Evolutionary conservation across 2,888 invertebrate genomes (phyloP), one percentile per base, ranked within the genome.

Genomic region (Sphaeridia pumilis): DNA sequence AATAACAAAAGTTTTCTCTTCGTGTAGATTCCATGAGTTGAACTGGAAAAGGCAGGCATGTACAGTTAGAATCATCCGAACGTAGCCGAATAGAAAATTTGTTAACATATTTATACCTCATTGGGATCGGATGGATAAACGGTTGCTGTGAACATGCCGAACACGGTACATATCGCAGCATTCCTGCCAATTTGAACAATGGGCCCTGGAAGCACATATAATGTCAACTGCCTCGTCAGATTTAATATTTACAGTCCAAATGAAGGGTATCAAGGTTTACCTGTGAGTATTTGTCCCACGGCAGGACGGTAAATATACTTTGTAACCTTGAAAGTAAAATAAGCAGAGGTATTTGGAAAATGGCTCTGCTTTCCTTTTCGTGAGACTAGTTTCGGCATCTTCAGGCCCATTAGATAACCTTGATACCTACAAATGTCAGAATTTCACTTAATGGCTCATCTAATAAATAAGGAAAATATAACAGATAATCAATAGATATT

Each of bases 11-110:
- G 35, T 21, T 14, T 46, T 25, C 4, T 21, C 22, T 20, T 52
- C 52, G 2, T 27, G 41, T n/a, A 46, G 27, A 21, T 52, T 52
- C 52, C 51, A 51, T 20, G 25, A 20, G n/a, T 43, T 28, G 22
- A 49, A 49, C 49, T 49, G 22, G 12, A 41, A 42, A n/a, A 27
- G 7, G 34, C 4, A 46, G 3, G 28, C n/a, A n/a, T n/a, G n/a
- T n/a, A n/a, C n/a, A n/a, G n/a, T n/a, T n/a, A n/a, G n/a, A n/a
- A n/a, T n/a, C n/a, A n/a, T n/a, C 31, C 7, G 31, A 14, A 31
- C 10, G 14, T 10, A 7, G 7, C 31, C 31, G 14, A 31, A 31
- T 10, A 31, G 7, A 31, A 31, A 31, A 31, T 10, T 31, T 7
- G 31, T 31, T 7, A 7, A 14, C 31, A 31, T 10, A 31, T 10